Evolutionary conservation across 2,888 invertebrate species (phyloP).

Genomic region (Acronicta aceris): DNA sequence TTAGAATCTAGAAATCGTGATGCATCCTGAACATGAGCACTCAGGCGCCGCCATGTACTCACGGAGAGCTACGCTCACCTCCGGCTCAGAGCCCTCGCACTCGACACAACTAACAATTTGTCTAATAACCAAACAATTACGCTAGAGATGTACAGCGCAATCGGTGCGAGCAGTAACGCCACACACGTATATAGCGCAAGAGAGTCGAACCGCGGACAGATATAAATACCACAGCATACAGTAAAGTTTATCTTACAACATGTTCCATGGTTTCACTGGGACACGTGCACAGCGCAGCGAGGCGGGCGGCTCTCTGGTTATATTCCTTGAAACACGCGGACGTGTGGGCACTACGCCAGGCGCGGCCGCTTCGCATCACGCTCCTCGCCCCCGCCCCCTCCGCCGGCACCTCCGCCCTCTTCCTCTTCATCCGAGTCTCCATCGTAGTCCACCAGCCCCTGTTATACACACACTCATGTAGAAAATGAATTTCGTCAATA

Average conservation of each 20-base stretch:
- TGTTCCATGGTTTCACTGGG: constrained; percentile 66
- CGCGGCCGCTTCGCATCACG: constrained; percentile 93
- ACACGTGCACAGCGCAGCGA: constrained; percentile 68
- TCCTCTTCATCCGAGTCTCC: constrained; percentile 99
- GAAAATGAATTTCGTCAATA: constrained; percentile 3
- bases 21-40: constrained; percentile 20
- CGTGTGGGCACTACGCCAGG: constrained; percentile 90
- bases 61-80: constrained; percentile 7
- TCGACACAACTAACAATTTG: constrained; percentile 16
- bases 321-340: constrained; percentile 78
- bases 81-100: constrained; percentile 23
- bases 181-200: constrained; percentile 11
- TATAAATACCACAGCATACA: constrained; percentile 50
- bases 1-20: constrained; percentile 54
- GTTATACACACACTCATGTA: constrained; percentile 39
- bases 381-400: constrained; percentile 69
- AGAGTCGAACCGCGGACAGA: constrained; percentile 41
- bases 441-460: constrained; percentile 99
- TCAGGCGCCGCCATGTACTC: constrained; percentile 23
- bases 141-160: constrained; percentile 4
- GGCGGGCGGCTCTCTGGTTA: constrained; percentile 68
- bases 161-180: not conserved
- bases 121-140: constrained; percentile 24
- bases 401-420: constrained; percentile 81
- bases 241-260: constrained; percentile 55